phyloP scores from a whole-genome alignment of 2,113 vertebrate genomes.

The Misgurnus anguillicaudatus region DNA sequence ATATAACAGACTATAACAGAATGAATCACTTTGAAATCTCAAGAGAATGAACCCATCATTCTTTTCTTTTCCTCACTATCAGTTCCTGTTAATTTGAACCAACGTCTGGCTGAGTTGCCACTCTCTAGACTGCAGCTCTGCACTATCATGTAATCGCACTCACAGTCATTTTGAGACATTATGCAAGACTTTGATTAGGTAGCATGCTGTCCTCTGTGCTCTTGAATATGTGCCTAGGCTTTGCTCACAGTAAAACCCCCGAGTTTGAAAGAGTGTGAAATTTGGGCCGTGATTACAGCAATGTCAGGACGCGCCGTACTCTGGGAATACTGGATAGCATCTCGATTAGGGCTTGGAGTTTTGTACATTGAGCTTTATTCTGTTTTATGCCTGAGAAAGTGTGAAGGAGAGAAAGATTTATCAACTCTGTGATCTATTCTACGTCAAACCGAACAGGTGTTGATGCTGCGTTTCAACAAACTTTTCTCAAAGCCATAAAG shows the following conservation, averaged over 20 bases:
- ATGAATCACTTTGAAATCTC: not conserved
- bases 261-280: slow-evolving; percentile 32
- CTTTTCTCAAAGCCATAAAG: not conserved
- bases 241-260: slow-evolving; percentile 35
- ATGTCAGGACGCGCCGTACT: slow-evolving; percentile 26
- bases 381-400: not conserved
- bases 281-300: slow-evolving; percentile 33
- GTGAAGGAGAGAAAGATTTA: slow-evolving; percentile 15
- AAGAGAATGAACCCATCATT: not conserved
- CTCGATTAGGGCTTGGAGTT: slow-evolving; percentile 14
- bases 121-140: slow-evolving; percentile 1
- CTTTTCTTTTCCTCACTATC: not conserved
- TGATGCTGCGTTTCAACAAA: not conserved
- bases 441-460: not conserved
- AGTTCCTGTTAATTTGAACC: slow-evolving; percentile 3
- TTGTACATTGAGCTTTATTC: not conserved
- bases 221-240: slow-evolving; percentile 15
- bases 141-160: slow-evolving; percentile 11
- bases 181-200: slow-evolving; percentile 44
- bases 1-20: too few relatives aligned
- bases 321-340: slow-evolving; percentile 21
- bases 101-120: slow-evolving; percentile 14
- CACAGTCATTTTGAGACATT: slow-evolving; percentile 29
- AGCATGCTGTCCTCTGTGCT: slow-evolving; percentile 33
- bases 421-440: slow-evolving; percentile 4